Conservation (phyloP, 2,113 vertebrate species). For the Rhegmatorhina hoffmannsi region DNA sequence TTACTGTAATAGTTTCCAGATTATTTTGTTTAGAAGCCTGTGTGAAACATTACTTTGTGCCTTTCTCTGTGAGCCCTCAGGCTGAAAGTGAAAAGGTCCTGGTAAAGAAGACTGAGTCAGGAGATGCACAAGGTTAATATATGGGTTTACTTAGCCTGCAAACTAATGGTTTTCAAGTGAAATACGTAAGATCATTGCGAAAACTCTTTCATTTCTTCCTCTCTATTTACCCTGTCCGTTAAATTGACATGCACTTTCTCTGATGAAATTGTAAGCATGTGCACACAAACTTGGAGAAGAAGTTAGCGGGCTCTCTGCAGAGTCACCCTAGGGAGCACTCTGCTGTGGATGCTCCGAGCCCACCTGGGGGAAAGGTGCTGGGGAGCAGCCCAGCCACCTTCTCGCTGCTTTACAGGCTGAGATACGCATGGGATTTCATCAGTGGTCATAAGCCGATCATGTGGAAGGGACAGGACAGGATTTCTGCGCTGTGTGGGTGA, state of each 20-base stretch:
- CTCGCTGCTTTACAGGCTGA: background rate
- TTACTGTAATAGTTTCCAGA: background rate
- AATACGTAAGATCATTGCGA: background rate
- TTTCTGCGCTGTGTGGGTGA: background rate
- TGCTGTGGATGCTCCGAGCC: background rate
- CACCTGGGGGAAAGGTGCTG: background rate
- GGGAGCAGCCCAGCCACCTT: background rate
- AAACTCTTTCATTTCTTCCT: background rate
- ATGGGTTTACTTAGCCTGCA: background rate
- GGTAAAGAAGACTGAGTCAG: background rate
- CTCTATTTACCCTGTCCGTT: background rate
- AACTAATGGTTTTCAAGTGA: background rate
- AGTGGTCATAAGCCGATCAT: background rate
- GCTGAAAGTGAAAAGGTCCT: background rate
- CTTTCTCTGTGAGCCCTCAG: background rate
- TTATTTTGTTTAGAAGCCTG: background rate
- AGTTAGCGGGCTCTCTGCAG: background rate
- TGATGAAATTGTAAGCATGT: background rate
- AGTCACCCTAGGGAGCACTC: background rate
- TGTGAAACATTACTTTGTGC: background rate
- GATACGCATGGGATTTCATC: background rate
- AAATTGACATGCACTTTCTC: background rate
- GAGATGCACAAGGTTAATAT: background rate
- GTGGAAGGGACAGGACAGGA: background rate
- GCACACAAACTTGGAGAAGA: background rate